These are phyloP conservation scores for Stichopus horrens DNA, from an alignment of 53 echinoderm and acorn worm genomes.

Conservation along the genomic window DNA sequence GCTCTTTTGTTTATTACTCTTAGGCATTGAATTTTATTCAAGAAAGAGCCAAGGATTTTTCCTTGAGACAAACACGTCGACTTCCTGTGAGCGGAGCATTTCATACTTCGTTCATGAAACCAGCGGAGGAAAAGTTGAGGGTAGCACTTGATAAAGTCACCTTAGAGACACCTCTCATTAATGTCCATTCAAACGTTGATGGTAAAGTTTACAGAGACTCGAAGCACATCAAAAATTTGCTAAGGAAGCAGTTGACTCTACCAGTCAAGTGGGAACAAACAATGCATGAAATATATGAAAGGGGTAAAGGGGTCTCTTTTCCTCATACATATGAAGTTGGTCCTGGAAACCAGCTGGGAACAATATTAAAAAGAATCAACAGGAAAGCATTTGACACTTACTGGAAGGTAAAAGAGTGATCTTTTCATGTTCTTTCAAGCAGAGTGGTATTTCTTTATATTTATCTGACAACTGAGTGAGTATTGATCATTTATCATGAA, in stretches of 20 bases:
- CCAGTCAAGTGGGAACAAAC: slow-evolving; percentile 96
- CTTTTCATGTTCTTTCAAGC: too few species aligned
- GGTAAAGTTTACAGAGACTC: slow-evolving; percentile 66
- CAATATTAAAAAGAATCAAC: slow-evolving; percentile 68
- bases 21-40: slow-evolving; percentile 87
- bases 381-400: slow-evolving; percentile 60
- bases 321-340: slow-evolving; percentile 84
- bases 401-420: not conserved
- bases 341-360: slow-evolving; percentile 83
- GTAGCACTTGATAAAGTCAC: slow-evolving; percentile 39
- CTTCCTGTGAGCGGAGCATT: slow-evolving; percentile 92
- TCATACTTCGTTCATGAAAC: slow-evolving; percentile 87
- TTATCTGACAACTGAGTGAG: too few species aligned
- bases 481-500: too few species aligned
- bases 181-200: slow-evolving; percentile 77
- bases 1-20: not conserved
- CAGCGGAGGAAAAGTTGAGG: slow-evolving; percentile 62
- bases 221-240: slow-evolving; percentile 59
- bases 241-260: slow-evolving; percentile 65
- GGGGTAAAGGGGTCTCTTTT: slow-evolving; percentile 66
- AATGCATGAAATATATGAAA: slow-evolving; percentile 80
- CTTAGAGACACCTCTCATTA: slow-evolving; percentile 69
- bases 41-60: slow-evolving; percentile 63
- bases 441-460: too few species aligned
- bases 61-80: slow-evolving; percentile 53